Conservation (phyloP, 1,140 invertebrate genomes). For the Alviniconcha marisindica region DNA sequence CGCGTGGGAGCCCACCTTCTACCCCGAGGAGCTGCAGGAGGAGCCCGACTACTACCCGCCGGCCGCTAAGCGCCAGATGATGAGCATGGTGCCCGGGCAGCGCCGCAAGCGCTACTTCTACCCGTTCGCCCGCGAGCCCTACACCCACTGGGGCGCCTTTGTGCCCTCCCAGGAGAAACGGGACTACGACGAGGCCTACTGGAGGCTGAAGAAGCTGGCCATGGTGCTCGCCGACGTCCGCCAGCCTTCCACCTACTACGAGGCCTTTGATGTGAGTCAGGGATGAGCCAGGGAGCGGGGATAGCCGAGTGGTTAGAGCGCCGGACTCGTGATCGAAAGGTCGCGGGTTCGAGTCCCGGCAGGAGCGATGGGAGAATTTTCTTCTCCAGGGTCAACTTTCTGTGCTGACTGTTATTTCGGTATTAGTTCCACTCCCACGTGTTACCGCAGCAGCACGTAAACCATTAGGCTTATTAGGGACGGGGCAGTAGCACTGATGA, state of each 20-base stretch:
- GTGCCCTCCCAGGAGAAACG: constrained; percentile 56
- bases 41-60: constrained; percentile 24
- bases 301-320: too few relatives aligned
- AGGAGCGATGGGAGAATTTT: too few relatives aligned
- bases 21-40: constrained; percentile 27
- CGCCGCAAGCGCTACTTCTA: constrained; percentile 59
- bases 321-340: too few relatives aligned
- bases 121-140: constrained; percentile 58
- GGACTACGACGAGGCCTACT: constrained; percentile 55
- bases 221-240: constrained; percentile 50
- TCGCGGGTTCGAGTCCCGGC: too few relatives aligned
- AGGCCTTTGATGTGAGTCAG: constrained; percentile 30
- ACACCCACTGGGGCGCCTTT: constrained; percentile 63
- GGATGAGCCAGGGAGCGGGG: too few relatives aligned
- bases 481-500: too few relatives aligned
- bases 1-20: constrained; percentile 16
- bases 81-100: constrained; percentile 52
- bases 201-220: constrained; percentile 54
- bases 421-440: too few relatives aligned
- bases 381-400: too few relatives aligned
- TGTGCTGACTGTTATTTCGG: too few relatives aligned
- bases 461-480: too few relatives aligned
- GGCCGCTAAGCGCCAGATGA: constrained; percentile 55
- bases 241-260: constrained; percentile 17
- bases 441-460: too few relatives aligned